phyloP scores from a whole-genome alignment of 2,113 vertebrate species.

The Gymnorhina tibicen region DNA sequence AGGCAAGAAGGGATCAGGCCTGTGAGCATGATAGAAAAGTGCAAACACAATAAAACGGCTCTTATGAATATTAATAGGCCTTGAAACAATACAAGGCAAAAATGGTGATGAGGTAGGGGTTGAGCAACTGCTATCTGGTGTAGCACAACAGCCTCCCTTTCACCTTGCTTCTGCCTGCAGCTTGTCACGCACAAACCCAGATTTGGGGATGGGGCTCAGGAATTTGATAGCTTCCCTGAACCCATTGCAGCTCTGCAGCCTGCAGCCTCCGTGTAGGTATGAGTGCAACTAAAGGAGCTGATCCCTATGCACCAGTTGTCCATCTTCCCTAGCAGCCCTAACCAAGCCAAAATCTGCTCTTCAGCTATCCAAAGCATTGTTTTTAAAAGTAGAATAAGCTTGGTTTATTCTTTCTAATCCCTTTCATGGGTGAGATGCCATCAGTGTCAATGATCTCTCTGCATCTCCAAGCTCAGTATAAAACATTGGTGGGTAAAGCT shows the following conservation, averaged over 20 bases:
- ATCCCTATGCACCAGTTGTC: not conserved
- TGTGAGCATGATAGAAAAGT: slow-evolving; percentile 65
- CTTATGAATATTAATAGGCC: slow-evolving; percentile 73
- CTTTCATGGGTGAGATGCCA: not conserved
- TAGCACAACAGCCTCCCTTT: not conserved
- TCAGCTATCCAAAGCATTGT: not conserved
- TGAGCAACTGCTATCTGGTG: not conserved
- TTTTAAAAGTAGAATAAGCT: not conserved
- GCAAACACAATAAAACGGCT: slow-evolving; percentile 61
- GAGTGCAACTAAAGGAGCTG: not conserved
- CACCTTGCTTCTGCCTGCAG: not conserved
- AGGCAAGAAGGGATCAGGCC: slow-evolving; percentile 12
- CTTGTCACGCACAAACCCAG: not conserved
- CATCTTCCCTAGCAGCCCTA: not conserved
- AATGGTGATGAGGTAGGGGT: not conserved
- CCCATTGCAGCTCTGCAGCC: not conserved
- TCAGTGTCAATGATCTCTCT: not conserved
- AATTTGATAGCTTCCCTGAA: not conserved
- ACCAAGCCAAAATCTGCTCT: not conserved
- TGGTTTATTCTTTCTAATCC: not conserved
- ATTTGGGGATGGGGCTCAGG: not conserved
- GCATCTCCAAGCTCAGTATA: not conserved
- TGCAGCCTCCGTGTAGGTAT: not conserved
- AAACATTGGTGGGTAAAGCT: not conserved
- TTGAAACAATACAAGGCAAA: slow-evolving; percentile 56